Conservation (phyloP, 2,888 invertebrate genomes). For the Oasisia sp. region DNA sequence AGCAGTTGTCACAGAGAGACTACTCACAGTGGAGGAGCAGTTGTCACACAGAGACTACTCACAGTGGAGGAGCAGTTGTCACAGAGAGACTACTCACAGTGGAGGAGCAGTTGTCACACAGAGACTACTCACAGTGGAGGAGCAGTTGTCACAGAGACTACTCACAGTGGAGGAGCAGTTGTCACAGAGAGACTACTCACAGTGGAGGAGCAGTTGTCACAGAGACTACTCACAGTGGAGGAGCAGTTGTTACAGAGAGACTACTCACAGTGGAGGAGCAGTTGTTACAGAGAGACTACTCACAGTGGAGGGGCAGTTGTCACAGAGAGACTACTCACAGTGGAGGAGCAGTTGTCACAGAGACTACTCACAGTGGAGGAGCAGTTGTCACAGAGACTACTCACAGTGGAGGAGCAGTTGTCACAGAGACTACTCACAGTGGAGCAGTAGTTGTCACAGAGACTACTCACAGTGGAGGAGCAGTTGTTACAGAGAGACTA, state of each 20-base stretch:
- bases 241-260: constrained; percentile 93
- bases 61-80: constrained; percentile 80
- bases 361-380: constrained; percentile 63
- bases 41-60: no score
- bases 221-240: constrained; percentile 71
- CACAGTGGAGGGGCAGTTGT: constrained; percentile 78
- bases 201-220: constrained; percentile 82
- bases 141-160: constrained; percentile 95
- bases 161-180: constrained; percentile 77
- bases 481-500: constrained; percentile 98
- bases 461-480: constrained; percentile 27
- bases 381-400: constrained; percentile 97
- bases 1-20: constrained; percentile 95
- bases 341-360: constrained; percentile 85
- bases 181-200: no score
- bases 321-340: no score
- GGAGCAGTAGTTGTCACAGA: constrained; percentile 87
- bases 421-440: constrained; percentile 89
- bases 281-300: constrained; percentile 96
- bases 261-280: constrained; percentile 72
- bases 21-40: constrained; percentile 72
- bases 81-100: no score
- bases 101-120: constrained; percentile 88
- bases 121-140: no score
- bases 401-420: constrained; percentile 76